A percentile compares a stretch with the other conserved stretches of the same genome.
phyloP scores from a whole-genome alignment of 2,888 invertebrate genomes.

The Amiota minor region DNA sequence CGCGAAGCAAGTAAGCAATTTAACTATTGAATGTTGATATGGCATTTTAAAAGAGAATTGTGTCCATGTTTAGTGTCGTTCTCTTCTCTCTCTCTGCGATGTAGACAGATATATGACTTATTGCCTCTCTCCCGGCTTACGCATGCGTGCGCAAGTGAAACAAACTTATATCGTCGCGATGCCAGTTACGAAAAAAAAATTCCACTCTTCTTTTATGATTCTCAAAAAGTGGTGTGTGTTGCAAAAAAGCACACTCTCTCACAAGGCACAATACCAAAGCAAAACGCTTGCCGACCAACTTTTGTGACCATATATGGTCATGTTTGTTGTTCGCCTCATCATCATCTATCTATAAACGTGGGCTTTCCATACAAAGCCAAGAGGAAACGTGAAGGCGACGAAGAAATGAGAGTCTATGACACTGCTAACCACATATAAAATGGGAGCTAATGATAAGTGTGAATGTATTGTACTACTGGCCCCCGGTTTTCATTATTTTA shows the following conservation, averaged over 20 bases:
- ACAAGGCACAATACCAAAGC: not conserved
- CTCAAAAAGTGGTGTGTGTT: no score
- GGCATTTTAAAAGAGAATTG: conserved; percentile 43
- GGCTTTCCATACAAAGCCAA: conserved; percentile 46
- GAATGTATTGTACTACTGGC: no score
- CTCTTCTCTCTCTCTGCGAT: no score
- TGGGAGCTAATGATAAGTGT: no score
- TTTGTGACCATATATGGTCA: conserved; percentile 74
- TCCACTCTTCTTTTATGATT: no score
- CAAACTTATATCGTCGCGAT: conserved; percentile 27
- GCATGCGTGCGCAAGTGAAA: conserved; percentile 58
- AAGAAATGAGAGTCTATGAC: not conserved
- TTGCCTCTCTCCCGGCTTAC: conserved; percentile 4
- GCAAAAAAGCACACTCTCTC: not conserved
- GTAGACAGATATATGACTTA: no score
- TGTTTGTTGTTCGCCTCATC: conserved; percentile 59
- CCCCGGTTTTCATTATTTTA: no score
- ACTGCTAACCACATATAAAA: no score
- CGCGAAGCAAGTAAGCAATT: not conserved
- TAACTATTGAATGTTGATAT: conserved; percentile 53
- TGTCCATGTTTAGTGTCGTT: no score
- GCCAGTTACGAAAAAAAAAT: not conserved
- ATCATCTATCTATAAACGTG: not conserved
- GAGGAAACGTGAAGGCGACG: conserved; percentile 37
- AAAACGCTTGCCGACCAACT: conserved; percentile 57